phyloP scores from a whole-genome alignment of 30 jellyfish, hydroid and myxozoan genomes.

The Mastigias papua region DNA sequence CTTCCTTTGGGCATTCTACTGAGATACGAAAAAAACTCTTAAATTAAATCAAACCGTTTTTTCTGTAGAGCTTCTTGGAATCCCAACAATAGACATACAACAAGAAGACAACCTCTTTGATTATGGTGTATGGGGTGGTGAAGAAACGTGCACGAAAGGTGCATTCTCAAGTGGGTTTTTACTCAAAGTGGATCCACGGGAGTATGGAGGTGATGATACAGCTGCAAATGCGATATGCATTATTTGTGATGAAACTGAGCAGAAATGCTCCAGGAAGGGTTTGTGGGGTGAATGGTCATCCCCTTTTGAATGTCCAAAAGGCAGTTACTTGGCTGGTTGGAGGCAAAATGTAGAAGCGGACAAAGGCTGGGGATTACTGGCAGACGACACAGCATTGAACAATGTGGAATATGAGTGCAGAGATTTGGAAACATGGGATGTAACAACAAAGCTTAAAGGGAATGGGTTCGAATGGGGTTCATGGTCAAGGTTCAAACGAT shows the following conservation, averaged over 20 bases:
- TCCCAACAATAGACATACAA: background rate
- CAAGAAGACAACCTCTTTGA: background rate
- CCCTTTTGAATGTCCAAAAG: constrained; percentile 7
- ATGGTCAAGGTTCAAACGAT: constrained; percentile 2
- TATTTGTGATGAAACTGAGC: background rate
- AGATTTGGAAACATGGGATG: constrained; percentile 2
- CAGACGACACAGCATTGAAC: constrained; percentile 45
- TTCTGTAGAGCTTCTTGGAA: constrained; percentile 26
- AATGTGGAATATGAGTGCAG: constrained; percentile 63
- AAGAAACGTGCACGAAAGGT: constrained; percentile 49
- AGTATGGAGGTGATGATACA: constrained; percentile 28
- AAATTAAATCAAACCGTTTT: background rate
- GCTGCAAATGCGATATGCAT: constrained; percentile 43
- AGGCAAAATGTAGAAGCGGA: constrained; percentile 54
- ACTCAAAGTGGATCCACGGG: constrained; percentile 4
- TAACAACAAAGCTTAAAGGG: constrained; percentile 5
- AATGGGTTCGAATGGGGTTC: constrained; percentile 7
- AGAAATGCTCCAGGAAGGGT: constrained; percentile 30
- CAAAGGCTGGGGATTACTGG: constrained; percentile 13
- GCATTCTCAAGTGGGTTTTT: constrained; percentile 15
- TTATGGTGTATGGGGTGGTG: constrained; percentile 60
- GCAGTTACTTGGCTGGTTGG: constrained; percentile 42
- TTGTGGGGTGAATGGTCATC: constrained; percentile 50
- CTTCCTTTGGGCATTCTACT: too few relatives aligned
- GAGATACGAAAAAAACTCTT: too few relatives aligned